These are phyloP conservation scores for Hypomesus transpacificus DNA, from an alignment of 2,113 vertebrate species.

Conservation along the genomic window DNA sequence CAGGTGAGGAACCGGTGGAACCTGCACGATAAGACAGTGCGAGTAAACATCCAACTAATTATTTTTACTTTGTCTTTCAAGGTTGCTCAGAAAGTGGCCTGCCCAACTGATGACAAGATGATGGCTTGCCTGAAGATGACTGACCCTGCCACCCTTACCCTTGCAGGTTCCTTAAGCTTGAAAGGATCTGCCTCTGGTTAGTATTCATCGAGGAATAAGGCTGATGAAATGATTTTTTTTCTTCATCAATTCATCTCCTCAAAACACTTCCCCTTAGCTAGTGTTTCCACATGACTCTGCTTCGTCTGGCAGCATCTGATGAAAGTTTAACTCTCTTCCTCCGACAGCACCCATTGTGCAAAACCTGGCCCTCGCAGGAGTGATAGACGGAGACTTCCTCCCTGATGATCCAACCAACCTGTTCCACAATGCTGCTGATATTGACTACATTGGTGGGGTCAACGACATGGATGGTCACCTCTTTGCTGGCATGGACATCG, in stretches of 20 bases:
- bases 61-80: constrained; percentile 41
- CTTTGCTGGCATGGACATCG: constrained; percentile 77
- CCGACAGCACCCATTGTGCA: constrained; percentile 72
- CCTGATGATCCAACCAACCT: constrained; percentile 76
- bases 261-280: neutral
- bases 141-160: constrained; percentile 69
- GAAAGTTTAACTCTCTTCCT: constrained; percentile 3
- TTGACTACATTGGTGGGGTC: constrained; percentile 82
- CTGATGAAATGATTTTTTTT: no score
- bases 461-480: constrained; percentile 91
- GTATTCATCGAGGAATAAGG: constrained; percentile 2
- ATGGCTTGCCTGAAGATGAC: constrained; percentile 77
- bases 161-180: no score
- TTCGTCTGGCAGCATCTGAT: neutral
- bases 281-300: neutral
- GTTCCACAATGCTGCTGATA: constrained; percentile 77
- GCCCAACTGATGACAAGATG: constrained; percentile 72
- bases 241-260: no score
- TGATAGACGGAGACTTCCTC: constrained; percentile 88
- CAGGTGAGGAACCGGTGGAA: no score
- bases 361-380: constrained; percentile 74
- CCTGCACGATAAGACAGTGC: no score
- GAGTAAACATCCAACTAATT: no score
- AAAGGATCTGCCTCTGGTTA: constrained; percentile 66
- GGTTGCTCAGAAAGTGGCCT: constrained; percentile 81